Conservation (phyloP, 2,797 vertebrate species). For the Melanitta fusca region DNA sequence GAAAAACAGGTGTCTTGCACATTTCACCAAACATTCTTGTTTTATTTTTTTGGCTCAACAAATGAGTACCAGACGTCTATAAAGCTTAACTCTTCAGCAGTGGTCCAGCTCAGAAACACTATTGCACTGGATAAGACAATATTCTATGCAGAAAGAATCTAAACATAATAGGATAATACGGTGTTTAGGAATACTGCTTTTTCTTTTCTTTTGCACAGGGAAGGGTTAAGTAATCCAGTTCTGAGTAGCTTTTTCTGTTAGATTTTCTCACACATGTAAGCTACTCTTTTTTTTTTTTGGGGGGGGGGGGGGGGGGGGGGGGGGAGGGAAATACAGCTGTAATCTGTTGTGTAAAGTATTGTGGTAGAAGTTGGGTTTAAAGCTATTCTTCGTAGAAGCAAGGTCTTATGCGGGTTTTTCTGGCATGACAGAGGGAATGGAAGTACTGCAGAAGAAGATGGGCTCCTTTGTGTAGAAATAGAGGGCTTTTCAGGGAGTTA, state of each 20-base stretch:
- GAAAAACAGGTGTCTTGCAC: conserved; percentile 57
- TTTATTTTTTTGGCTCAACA: conserved; percentile 20
- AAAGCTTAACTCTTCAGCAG: background rate
- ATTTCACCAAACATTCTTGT: conserved; percentile 32
- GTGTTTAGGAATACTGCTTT: background rate
- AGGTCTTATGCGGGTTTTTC: background rate
- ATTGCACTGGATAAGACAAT: background rate
- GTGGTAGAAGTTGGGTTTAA: background rate
- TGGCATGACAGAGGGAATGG: background rate
- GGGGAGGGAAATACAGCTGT: background rate
- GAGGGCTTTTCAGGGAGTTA: background rate
- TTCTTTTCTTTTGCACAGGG: background rate
- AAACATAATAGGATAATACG: background rate
- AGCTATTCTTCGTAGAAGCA: background rate
- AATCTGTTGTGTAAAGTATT: background rate
- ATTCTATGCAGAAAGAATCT: background rate
- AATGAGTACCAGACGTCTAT: conserved; percentile 33
- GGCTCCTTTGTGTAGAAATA: background rate
- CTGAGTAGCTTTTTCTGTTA: background rate
- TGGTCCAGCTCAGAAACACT: background rate
- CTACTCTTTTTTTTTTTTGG: background rate
- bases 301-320: too few relatives aligned
- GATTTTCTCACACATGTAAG: background rate
- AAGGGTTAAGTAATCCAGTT: background rate
- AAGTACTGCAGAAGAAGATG: background rate